These are phyloP conservation scores for Barypeithes pellucidus DNA, from an alignment of 2,888 invertebrate species.

Conservation along the genomic window DNA sequence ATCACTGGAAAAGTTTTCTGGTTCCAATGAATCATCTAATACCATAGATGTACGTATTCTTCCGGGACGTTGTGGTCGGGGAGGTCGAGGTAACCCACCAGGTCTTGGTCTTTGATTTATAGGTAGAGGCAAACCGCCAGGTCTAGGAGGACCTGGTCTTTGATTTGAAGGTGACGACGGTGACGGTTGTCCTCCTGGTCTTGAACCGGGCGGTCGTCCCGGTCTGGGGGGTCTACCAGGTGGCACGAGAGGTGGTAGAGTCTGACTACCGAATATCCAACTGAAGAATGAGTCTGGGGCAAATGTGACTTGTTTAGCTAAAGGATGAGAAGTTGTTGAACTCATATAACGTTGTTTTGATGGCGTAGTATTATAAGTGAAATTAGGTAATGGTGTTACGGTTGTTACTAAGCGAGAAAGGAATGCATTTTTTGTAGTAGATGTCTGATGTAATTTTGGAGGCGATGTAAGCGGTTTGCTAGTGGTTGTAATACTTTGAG, in stretches of 20 bases:
- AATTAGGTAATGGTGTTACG: background rate
- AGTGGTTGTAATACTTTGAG: background rate
- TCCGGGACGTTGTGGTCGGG: constrained; percentile 18
- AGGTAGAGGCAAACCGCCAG: background rate
- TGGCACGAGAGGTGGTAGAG: constrained; percentile 47
- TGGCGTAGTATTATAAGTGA: background rate
- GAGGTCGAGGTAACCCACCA: background rate
- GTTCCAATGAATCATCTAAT: background rate
- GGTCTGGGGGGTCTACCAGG: constrained; percentile 43
- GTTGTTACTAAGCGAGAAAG: background rate
- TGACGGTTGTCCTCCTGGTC: constrained; percentile 33
- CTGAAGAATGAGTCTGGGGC: constrained; percentile 49
- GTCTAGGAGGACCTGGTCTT: constrained; percentile 17
- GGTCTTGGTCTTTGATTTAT: constrained; percentile 10
- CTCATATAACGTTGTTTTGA: background rate
- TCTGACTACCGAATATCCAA: constrained; percentile 48
- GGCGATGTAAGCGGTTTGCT: background rate
- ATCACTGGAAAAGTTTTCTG: background rate
- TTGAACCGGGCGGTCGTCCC: constrained; percentile 34
- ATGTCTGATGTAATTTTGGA: background rate
- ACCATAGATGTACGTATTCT: background rate
- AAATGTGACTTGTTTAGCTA: constrained; percentile 45
- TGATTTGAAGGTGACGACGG: constrained; percentile 35
- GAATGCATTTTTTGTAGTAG: background rate
- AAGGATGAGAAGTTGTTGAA: constrained; percentile 14